phyloP scores from a whole-genome alignment of 2,888 invertebrate species.

The Hirtodrosophila trivittata region DNA sequence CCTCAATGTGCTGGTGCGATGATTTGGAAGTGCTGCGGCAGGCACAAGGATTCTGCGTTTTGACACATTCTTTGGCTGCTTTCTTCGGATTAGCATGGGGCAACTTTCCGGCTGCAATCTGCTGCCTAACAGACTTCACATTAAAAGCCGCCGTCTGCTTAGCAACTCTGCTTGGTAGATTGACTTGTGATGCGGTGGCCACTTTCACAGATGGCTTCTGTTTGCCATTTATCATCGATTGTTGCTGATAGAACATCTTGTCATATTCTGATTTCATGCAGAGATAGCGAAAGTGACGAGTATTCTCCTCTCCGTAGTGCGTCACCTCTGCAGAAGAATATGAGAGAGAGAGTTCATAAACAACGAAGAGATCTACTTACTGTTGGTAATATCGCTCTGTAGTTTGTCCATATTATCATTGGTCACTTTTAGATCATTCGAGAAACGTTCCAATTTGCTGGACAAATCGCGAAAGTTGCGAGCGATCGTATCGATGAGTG shows the following conservation, averaged over 20 bases:
- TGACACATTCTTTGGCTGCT: conserved; percentile 18
- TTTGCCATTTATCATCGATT: conserved; percentile 61
- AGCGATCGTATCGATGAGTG: conserved; percentile 73
- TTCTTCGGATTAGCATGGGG: conserved; percentile 9
- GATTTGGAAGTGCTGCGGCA: conserved; percentile 56
- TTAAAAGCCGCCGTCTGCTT: conserved; percentile 32
- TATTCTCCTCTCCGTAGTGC: conserved; percentile 82
- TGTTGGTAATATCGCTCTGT: conserved; percentile 72
- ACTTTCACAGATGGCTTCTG: conserved; percentile 31
- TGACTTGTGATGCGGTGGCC: conserved; percentile 18
- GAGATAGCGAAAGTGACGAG: conserved; percentile 81
- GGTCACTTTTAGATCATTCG: conserved; percentile 68
- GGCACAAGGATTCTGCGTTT: conserved; percentile 46
- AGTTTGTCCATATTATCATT: conserved; percentile 71
- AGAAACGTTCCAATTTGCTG: conserved; percentile 76
- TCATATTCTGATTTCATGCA: conserved; percentile 84
- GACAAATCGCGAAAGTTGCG: conserved; percentile 78
- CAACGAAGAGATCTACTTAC: too few species aligned
- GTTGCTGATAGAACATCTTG: conserved; percentile 83
- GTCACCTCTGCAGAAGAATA: conserved; percentile 67
- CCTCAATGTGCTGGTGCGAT: conserved; percentile 32
- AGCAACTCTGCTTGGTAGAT: conserved; percentile 10
- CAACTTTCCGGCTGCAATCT: conserved; percentile 23
- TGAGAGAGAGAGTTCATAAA: neutral
- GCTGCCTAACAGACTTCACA: conserved; percentile 36